phyloP scores from a whole-genome alignment of 2,113 vertebrate genomes.

The Oceanodroma tethys region DNA sequence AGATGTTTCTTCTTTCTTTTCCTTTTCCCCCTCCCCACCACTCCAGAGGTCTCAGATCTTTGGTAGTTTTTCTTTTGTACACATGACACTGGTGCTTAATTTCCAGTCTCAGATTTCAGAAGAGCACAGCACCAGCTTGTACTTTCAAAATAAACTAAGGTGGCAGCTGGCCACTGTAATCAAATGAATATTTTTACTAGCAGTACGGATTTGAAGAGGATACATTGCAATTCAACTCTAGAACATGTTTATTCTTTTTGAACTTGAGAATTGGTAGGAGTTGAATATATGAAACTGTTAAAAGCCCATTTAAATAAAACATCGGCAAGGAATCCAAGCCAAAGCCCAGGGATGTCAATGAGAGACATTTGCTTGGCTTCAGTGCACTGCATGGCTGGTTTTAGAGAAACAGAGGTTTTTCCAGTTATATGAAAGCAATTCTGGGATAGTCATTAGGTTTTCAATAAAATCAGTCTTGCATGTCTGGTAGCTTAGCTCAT shows the following conservation, averaged over 20 bases:
- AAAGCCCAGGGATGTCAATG: background rate
- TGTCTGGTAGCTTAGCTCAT: background rate
- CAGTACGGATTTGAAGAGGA: background rate
- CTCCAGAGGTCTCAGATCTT: background rate
- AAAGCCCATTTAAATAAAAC: constrained; percentile 25
- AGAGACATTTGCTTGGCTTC: background rate
- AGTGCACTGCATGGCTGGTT: background rate
- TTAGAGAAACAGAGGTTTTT: constrained; percentile 8
- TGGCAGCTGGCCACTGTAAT: background rate
- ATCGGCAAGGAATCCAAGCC: background rate
- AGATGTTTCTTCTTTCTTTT: background rate
- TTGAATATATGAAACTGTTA: background rate
- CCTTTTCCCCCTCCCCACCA: background rate
- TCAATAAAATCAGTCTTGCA: constrained; percentile 22
- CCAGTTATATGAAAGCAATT: background rate
- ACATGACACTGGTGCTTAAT: background rate
- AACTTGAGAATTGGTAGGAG: background rate
- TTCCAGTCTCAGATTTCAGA: background rate
- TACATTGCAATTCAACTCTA: background rate
- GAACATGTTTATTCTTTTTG: background rate
- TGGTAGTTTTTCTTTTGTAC: background rate
- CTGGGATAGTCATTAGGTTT: background rate
- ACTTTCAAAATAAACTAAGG: background rate
- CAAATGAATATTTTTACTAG: background rate
- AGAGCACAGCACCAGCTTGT: background rate